Evolutionary conservation across 2,113 vertebrate species (phyloP).

Genomic region (Oostethus manadensis): DNA sequence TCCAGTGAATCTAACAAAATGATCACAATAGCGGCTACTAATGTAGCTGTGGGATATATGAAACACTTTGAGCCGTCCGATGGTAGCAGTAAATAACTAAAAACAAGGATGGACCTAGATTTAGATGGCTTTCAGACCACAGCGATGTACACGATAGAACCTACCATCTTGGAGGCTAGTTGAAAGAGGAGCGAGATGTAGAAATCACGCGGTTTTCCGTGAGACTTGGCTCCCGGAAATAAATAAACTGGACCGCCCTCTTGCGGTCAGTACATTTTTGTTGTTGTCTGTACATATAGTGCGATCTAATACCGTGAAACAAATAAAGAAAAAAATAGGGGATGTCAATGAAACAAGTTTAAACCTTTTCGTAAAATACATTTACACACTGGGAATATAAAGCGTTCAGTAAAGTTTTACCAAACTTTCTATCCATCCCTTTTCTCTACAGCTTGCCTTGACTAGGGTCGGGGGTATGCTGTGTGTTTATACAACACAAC

Average conservation of each 20-base stretch:
- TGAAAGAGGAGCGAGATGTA: constrained; percentile 62
- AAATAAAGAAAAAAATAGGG: too few species aligned
- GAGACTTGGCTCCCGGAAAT: constrained; percentile 34
- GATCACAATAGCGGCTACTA: neutral
- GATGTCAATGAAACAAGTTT: too few species aligned
- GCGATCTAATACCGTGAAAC: too few species aligned
- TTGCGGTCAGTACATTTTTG: neutral
- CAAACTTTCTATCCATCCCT: too few species aligned
- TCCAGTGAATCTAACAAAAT: neutral
- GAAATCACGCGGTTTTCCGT: constrained; percentile 65
- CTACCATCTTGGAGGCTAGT: constrained; percentile 71
- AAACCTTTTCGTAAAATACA: too few species aligned
- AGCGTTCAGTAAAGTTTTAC: too few species aligned
- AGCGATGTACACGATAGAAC: constrained; percentile 26
- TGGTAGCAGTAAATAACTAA: neutral
- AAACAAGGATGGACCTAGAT: constrained; percentile 57
- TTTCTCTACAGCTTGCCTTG: too few species aligned
- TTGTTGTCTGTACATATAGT: too few species aligned
- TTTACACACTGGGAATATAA: too few species aligned
- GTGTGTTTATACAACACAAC: too few species aligned
- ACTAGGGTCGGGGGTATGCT: too few species aligned
- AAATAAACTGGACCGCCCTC: constrained; percentile 1
- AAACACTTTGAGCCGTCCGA: fast-evolving
- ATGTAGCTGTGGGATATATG: fast-evolving
- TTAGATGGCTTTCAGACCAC: neutral